Base-by-base conservation (phyloP, 2,113 vertebrate genomes). In the Semnornis frantzii region DNA sequence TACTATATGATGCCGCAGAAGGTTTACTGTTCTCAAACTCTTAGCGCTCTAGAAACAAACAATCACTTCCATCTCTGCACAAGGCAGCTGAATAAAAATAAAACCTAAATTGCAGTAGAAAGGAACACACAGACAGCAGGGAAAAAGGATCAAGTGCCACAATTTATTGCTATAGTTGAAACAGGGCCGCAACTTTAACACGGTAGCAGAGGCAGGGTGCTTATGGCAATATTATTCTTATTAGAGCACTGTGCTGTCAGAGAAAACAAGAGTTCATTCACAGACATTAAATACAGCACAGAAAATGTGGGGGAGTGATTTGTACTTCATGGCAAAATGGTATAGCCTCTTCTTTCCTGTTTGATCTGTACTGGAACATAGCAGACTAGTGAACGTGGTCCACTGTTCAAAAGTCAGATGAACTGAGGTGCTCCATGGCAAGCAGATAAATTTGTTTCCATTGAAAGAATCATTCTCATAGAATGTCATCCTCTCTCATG, bases 401-500 rank as follows among this genome's bases (percentile, higher is more conserved):
- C 87, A 69, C 81, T 93, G 33, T 79, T 83, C 91, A 87, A 96
- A 86, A 5, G 14, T 78, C 91, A 97, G 93, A 97, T 86, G 91
- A 96, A 96, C 76, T 80, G 88, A 93, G 92, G 94, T 82, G 60
- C 64, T 93, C 80, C 62, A 87, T 58, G 37, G 85, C 92, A 96
- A 95, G 96, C 91, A 97, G 96, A 97, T 97, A 96, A 94, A 97
- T 97, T 92, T 95, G 70, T 94, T 97, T 96, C 89, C 83, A 96
- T 82, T 81, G 70, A 94, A 97, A 95, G 96, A 96, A 97, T 96
- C 93, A 95, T 96, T 97, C 96, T 97, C 97, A 95, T 75, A 57
- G 8, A 93, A 95, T 96, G 89, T 96, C 96, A 96, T 89, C 65
- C 20, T 70, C 74, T 96, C 73, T 96, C 75, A 44, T 58, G 62